Conservation (phyloP, 2,797 vertebrate species). For the Xyrichtys novacula region DNA sequence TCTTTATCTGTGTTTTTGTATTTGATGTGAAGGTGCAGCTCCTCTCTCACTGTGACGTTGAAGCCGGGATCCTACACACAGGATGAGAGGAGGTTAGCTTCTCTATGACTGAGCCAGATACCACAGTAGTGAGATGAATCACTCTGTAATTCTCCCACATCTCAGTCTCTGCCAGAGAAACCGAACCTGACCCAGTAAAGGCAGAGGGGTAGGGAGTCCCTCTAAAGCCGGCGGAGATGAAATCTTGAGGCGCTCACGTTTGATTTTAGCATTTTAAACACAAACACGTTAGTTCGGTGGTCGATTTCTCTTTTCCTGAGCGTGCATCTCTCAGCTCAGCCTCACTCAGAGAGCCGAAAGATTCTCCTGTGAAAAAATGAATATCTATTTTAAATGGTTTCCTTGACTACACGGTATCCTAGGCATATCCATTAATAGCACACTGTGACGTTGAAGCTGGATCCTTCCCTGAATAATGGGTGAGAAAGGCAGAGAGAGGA, state of each 20-base stretch:
- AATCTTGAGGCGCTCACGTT: constrained; percentile 14
- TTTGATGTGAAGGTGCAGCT: constrained; percentile 37
- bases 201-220: constrained; percentile 43
- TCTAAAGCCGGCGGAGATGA: constrained; percentile 24
- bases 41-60: constrained; percentile 37
- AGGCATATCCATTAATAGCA: constrained; percentile 75
- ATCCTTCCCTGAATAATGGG: constrained; percentile 56
- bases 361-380: constrained; percentile 45
- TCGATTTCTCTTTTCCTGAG: background rate
- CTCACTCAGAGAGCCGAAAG: constrained; percentile 29
- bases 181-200: constrained; percentile 46
- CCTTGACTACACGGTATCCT: constrained; percentile 80
- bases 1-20: background rate
- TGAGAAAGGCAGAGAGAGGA: constrained; percentile 39
- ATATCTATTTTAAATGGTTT: constrained; percentile 72
- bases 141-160: constrained; percentile 71
- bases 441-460: constrained; percentile 66
- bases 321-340: constrained; percentile 24
- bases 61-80: constrained; percentile 69
- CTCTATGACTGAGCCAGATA: constrained; percentile 61
- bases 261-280: too few species aligned
- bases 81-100: constrained; percentile 62
- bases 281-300: too few species aligned
- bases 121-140: constrained; percentile 75
- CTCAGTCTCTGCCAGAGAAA: constrained; percentile 54